These are phyloP conservation scores for Antheraea assamensis DNA, from an alignment of 2,888 invertebrate species.

Conservation along the genomic window DNA sequence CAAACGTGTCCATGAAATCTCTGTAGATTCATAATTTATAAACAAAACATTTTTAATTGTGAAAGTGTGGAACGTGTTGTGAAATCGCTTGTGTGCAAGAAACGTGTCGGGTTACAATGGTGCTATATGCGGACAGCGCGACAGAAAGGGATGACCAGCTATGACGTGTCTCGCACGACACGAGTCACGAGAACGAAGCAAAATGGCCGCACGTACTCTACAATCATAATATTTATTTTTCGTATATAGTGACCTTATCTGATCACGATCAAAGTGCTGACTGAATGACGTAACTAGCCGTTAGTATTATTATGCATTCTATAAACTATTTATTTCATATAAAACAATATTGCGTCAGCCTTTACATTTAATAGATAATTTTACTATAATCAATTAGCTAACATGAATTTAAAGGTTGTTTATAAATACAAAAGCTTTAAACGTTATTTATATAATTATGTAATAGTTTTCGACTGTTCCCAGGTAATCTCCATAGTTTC, in stretches of 20 bases:
- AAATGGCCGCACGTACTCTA: constrained; percentile 80
- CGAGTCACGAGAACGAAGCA: constrained; percentile 80
- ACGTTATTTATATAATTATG: constrained; percentile 39
- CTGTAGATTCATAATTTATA: constrained; percentile 78
- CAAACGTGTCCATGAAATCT: constrained; percentile 76
- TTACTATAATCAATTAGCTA: constrained; percentile 29
- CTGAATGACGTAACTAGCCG: constrained; percentile 76
- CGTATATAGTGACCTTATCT: constrained; percentile 80
- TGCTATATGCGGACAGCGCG: constrained; percentile 81
- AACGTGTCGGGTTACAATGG: constrained; percentile 82
- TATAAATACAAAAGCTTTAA: constrained; percentile 32
- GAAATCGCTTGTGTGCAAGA: constrained; percentile 81
- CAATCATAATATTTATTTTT: constrained; percentile 82
- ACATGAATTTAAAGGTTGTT: constrained; percentile 40
- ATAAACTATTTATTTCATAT: constrained; percentile 32
- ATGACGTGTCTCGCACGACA: constrained; percentile 78
- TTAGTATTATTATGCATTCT: constrained; percentile 61
- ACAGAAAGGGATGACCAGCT: constrained; percentile 72
- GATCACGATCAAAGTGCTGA: constrained; percentile 80
- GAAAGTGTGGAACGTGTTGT: constrained; percentile 81
- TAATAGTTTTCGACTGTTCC: constrained; percentile 15
- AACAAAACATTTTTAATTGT: constrained; percentile 79
- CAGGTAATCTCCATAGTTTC: constrained; percentile 23
- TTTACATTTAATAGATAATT: constrained; percentile 17
- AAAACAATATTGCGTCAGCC: constrained; percentile 19